These are phyloP conservation scores for Athalia rosae DNA, from an alignment of 2,888 invertebrate genomes.

Conservation along the genomic window DNA sequence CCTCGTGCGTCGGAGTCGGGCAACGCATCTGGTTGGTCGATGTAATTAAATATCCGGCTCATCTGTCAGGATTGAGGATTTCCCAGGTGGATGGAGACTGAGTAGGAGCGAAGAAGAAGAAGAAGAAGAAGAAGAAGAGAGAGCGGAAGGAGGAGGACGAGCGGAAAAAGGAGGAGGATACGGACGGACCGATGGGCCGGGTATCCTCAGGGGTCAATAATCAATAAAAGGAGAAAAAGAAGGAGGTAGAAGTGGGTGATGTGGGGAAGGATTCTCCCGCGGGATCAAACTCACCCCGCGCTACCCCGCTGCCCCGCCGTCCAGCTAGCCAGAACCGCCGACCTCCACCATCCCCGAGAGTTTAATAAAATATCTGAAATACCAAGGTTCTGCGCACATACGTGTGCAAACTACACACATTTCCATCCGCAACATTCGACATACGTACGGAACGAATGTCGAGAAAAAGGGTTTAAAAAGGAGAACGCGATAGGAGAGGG, in stretches of 20 bases:
- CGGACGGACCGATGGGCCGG: constrained; percentile 23
- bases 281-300: constrained; percentile 48
- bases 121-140: constrained; percentile 15
- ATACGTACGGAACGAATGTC: not conserved
- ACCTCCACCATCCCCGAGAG: constrained; percentile 57
- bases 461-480: not conserved
- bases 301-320: constrained; percentile 48
- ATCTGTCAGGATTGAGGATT: constrained; percentile 59
- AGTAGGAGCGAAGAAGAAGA: not conserved
- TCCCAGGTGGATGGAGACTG: constrained; percentile 55
- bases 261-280: constrained; percentile 15
- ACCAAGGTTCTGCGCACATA: constrained; percentile 61
- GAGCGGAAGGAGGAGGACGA: not conserved
- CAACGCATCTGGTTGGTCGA: constrained; percentile 26
- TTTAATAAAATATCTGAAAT: constrained; percentile 72
- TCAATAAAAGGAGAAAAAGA: constrained; percentile 61
- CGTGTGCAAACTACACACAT: not conserved
- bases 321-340: constrained; percentile 50
- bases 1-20: constrained; percentile 18
- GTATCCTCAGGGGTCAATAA: constrained; percentile 61
- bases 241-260: constrained; percentile 9
- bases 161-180: constrained; percentile 32
- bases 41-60: constrained; percentile 61
- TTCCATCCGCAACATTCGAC: not conserved
- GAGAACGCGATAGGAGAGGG: constrained; percentile 10